Percentiles rank a stretch among this genome's conserved stretches.
Evolutionary conservation across 2,888 invertebrate species (phyloP).

Genomic region (Drosophila neutralis): DNA sequence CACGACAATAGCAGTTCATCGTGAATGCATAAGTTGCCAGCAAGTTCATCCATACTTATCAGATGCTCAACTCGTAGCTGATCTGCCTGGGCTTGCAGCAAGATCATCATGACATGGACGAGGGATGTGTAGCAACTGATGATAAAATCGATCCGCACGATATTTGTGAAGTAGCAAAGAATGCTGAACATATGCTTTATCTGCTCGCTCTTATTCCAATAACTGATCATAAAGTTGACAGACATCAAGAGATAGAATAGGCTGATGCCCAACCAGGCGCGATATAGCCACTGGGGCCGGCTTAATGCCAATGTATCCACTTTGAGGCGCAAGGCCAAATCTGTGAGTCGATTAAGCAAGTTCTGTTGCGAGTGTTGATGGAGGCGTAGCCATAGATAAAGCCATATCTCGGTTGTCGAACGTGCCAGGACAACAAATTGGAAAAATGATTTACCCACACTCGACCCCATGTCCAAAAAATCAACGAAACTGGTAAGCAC

Average conservation of each 20-base stretch:
- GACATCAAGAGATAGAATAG: not conserved
- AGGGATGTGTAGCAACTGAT: conserved; percentile 42
- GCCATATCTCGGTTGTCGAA: conserved; percentile 10
- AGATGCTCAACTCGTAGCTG: not conserved
- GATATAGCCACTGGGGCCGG: conserved; percentile 11
- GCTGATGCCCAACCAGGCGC: conserved; percentile 24
- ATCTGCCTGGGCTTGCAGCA: conserved; percentile 20
- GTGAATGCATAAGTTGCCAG: conserved; percentile 1
- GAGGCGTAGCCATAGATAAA: conserved; percentile 28
- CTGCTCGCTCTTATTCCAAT: not conserved
- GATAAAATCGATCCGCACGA: conserved; percentile 19
- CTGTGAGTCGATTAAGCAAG: conserved; percentile 28
- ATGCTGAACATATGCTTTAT: not conserved
- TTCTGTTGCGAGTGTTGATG: conserved; percentile 15
- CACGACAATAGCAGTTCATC: conserved; percentile 36
- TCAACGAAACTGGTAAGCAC: not conserved
- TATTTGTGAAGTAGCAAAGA: not conserved
- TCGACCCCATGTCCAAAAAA: conserved; percentile 12
- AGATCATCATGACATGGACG: conserved; percentile 18
- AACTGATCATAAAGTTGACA: not conserved
- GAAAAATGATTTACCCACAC: conserved; percentile 5
- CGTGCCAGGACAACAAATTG: not conserved
- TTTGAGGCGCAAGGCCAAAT: conserved; percentile 9
- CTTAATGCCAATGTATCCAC: conserved; percentile 10
- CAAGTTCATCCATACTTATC: not conserved